Base-by-base conservation (phyloP, 1,140 invertebrate genomes). In the Drosophila carrolli region DNA sequence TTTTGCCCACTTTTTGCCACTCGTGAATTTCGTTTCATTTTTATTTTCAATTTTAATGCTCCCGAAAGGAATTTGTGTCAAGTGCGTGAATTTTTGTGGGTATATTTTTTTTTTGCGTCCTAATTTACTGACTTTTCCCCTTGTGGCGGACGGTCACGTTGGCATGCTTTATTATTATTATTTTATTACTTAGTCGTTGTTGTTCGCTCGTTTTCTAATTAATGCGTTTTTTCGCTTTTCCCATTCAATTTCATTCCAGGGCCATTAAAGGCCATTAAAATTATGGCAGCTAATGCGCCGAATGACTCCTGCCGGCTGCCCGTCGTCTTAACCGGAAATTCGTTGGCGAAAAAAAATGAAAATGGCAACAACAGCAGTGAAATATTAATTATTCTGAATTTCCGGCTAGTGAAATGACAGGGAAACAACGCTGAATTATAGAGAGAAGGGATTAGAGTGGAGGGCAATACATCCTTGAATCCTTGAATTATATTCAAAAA, bases 211-310 rank as follows among this genome's bases (percentile, higher is more conserved):
- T 85, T 84, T 85, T 81, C 76, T 84, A 84, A 84, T 84, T 84
- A 84, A 84, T 85, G 81, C 72, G 58, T 77, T 80, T 73, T 71
- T 8, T 44, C 51, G 35, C 47, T 13, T n/a, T 16, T 43, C 55
- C 23, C 23, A 9, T 37, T 32, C 43, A 11, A 19, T 7, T 19
- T 40, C n/a, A 50, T 57, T 32, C 32, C n/a, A 56, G 59, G 73
- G 81, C 77, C 81, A 84, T 84, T 84, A 81, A 84, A 84, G 58
- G 72, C 81, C 78, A 85, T 84, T 84, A 85, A 85, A 84, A 85
- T 84, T 85, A 84, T 84, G 76, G 58, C 81, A 72, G 81, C 81
- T 82, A 78, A 83, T 83, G 80, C 68, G 61, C 48, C 50, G 74
- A 53, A 57, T 53, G 47, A 61, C 78, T 44, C 46, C 46, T 71